Percentiles rank a stretch among this genome's conserved stretches.
Evolutionary conservation across 2,113 vertebrate species (phyloP).

Genomic region (Trichechus manatus): DNA sequence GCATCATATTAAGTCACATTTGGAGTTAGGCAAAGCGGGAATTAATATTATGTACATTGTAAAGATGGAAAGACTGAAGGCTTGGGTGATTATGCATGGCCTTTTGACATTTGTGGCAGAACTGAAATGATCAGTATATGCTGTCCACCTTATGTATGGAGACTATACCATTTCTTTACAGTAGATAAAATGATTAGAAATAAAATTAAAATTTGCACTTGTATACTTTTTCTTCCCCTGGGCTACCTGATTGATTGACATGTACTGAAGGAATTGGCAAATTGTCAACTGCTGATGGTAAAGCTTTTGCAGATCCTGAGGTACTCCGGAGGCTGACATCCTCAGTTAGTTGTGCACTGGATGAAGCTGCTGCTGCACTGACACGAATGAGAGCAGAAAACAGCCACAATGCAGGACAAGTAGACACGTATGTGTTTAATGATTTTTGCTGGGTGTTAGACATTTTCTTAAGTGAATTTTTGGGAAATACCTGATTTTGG

Average conservation of each 20-base stretch:
- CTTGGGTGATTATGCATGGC: not conserved
- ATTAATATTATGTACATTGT: not conserved
- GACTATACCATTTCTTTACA: conserved; percentile 73
- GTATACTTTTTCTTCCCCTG: conserved; percentile 82
- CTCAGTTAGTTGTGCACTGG: conserved; percentile 98
- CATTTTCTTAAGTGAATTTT: conserved; percentile 45
- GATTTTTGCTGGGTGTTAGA: not conserved
- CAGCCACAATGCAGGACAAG: conserved; percentile 96
- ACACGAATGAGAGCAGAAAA: conserved; percentile 99
- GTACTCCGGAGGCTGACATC: conserved; percentile 98
- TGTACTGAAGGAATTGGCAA: conserved; percentile 97
- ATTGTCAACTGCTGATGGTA: conserved; percentile 99
- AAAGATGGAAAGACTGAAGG: conserved; percentile 54
- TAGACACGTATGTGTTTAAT: conserved; percentile 96
- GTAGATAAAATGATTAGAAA: conserved; percentile 64
- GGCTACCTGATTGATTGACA: conserved; percentile 86
- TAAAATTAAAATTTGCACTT: conserved; percentile 78
- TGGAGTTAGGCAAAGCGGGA: conserved; percentile 33
- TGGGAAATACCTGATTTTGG: not conserved
- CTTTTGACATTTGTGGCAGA: conserved; percentile 50
- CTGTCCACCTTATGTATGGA: not conserved
- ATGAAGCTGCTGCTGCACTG: conserved; percentile 98
- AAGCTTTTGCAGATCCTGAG: conserved; percentile 99
- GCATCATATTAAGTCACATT: conserved; percentile 50
- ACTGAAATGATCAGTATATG: conserved; percentile 45